Base-by-base conservation (phyloP, 2,888 invertebrate genomes). In the Zhuqinia jingwanae region DNA sequence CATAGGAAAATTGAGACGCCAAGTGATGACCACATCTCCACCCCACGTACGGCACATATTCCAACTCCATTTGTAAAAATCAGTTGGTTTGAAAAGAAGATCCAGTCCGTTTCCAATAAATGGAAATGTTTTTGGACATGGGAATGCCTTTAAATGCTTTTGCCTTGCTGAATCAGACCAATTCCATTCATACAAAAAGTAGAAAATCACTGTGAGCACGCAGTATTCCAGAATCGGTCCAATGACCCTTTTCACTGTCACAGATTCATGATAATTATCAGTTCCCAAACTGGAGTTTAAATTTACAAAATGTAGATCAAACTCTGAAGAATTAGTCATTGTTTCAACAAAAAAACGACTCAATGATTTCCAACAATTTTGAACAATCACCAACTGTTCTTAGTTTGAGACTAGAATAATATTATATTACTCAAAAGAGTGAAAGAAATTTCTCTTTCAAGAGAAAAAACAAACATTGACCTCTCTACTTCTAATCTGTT, bases 1-100 rank as follows among this genome's bases (percentile, higher is more conserved):
- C 50, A 83, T 65, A 6, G 83, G 83, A 5, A 36, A 42, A 20
- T 25, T 6, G 15, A 83, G 45, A 22, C 83, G 76, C 83, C 83
- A 83, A 2, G 70, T 73, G 0, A 68, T 1, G 20, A 73, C 47
- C 10, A 15, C 25, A 50, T 73, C 70, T 3, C 36, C 53, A 13
- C 83, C 83, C 75, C 75, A 82, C 10, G n/a, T 36, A 42, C 22
- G 22, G 73, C 76, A 76, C 22, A 83, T 2, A 1, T n/a, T 30
- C 65, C 65, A 63, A 36, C 65, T 76, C 76, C 76, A 83, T 1
- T 47, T 30, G 65, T 83, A 83, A n/a, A 65, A 76, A 0, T 65
- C 83, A 0, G 83, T 83, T 27, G 73, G 45, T 42, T 53, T 50
- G 27, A 83, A 76, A 6, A 83, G 17, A 53, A 83, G 22, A 30